Conservation (phyloP, 2,113 vertebrate genomes). For the Siphamia tubifer region DNA sequence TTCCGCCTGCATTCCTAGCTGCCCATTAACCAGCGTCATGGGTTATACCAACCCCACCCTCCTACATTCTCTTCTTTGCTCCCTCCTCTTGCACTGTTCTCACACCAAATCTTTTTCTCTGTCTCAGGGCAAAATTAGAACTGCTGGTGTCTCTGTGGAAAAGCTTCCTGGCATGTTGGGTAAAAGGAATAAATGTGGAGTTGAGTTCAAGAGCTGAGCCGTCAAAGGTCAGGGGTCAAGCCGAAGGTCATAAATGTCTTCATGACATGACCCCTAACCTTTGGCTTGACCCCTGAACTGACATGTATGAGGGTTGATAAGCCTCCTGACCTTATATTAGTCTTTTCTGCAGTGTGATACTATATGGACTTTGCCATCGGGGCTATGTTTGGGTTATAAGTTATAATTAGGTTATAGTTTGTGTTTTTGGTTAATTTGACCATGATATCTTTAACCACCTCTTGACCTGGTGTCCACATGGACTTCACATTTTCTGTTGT, state of each 20-base stretch:
- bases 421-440: no score
- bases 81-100: conserved; percentile 14
- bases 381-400: no score
- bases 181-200: conserved; percentile 52
- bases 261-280: conserved; percentile 41
- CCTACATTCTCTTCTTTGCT: conserved; percentile 13
- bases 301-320: conserved; percentile 30
- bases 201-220: conserved; percentile 65
- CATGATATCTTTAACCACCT: no score
- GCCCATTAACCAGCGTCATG: conserved; percentile 71
- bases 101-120: conserved; percentile 33
- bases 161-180: conserved; percentile 31
- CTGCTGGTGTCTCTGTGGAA: conserved; percentile 27
- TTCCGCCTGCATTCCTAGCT: conserved; percentile 67
- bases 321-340: conserved; percentile 37
- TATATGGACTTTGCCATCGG: not conserved
- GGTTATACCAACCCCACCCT: conserved; percentile 60
- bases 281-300: conserved; percentile 42
- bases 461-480: no score
- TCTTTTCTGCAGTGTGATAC: conserved; percentile 19
- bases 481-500: no score
- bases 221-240: no score
- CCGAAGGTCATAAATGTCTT: no score
- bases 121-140: conserved; percentile 36
- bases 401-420: no score